phyloP scores from a whole-genome alignment of 2,113 vertebrate species.

The Archocentrus centrarchus region DNA sequence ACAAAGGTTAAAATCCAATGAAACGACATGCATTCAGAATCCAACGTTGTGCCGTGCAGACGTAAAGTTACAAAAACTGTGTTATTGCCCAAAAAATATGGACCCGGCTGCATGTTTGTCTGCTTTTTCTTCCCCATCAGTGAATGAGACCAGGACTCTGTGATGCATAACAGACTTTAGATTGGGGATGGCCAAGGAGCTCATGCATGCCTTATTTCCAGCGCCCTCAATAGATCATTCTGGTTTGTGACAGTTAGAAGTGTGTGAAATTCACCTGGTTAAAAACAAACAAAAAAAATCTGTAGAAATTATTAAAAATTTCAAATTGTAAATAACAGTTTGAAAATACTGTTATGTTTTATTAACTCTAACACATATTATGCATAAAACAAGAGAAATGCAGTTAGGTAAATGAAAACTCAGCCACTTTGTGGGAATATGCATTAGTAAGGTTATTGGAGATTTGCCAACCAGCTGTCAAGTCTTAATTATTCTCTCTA shows the following conservation, averaged over 20 bases:
- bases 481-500: conserved; percentile 1
- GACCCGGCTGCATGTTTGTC: background rate
- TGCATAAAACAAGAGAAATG: background rate
- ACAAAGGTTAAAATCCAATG: no score
- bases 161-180: background rate
- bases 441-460: background rate
- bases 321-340: background rate
- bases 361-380: background rate
- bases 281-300: no score
- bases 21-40: background rate
- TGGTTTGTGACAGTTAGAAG: background rate
- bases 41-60: background rate
- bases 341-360: background rate
- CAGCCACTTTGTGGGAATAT: background rate
- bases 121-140: background rate
- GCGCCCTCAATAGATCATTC: background rate
- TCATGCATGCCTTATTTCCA: background rate
- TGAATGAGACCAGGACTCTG: background rate
- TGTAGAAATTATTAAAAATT: background rate
- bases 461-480: conserved; percentile 1
- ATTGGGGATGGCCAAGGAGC: background rate
- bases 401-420: background rate
- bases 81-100: background rate
- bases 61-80: background rate
- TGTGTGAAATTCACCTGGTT: background rate